Conservation (phyloP, 2,113 vertebrate species). For the Hippopotamus amphibius region DNA sequence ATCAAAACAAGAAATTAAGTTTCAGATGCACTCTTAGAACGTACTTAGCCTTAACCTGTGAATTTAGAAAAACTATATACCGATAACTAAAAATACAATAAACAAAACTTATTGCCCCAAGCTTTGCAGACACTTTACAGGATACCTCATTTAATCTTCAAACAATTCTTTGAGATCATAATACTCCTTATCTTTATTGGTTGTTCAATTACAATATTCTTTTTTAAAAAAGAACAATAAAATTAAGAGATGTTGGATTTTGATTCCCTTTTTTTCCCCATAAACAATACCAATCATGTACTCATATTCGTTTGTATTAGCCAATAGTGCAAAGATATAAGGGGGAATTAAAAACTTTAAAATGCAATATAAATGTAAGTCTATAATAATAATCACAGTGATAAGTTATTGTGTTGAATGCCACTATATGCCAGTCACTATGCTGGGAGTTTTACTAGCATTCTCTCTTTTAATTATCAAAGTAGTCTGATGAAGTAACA, state of each 20-base stretch:
- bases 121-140: background rate
- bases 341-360: conserved; percentile 3
- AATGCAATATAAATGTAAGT: background rate
- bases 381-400: background rate
- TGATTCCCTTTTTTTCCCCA: background rate
- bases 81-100: background rate
- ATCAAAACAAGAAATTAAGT: conserved; percentile 22
- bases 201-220: background rate
- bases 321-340: background rate
- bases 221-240: background rate
- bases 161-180: background rate
- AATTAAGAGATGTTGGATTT: background rate
- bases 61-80: background rate
- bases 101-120: background rate
- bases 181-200: background rate
- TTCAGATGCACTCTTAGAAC: background rate
- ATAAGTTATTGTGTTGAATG: background rate
- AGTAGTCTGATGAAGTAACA: background rate
- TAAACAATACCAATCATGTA: background rate
- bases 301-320: background rate
- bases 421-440: background rate
- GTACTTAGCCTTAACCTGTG: background rate
- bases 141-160: background rate
- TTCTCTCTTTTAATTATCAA: conserved; percentile 5
- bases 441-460: background rate